phyloP scores from a whole-genome alignment of 2,888 invertebrate genomes.

The Habrosyne pyritoides region DNA sequence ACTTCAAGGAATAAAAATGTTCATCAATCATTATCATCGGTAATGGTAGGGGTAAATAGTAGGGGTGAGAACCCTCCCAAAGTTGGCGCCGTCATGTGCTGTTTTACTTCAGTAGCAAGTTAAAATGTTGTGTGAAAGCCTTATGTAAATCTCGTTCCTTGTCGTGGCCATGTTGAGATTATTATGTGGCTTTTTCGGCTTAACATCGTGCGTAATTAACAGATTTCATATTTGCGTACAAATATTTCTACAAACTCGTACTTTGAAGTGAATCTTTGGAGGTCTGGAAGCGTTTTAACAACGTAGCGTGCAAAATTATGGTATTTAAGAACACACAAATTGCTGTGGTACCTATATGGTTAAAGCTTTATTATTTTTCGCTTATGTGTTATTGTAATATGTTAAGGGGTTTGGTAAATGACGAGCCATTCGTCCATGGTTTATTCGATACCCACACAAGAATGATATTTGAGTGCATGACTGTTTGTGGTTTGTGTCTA shows the following conservation, averaged over 20 bases:
- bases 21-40: background rate
- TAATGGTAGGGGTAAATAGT: background rate
- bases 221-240: background rate
- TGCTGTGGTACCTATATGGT: too few relatives aligned
- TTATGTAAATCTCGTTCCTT: constrained; percentile 36
- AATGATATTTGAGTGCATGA: too few relatives aligned
- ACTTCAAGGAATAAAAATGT: background rate
- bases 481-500: too few relatives aligned
- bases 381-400: too few relatives aligned
- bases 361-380: too few relatives aligned
- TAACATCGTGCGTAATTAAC: background rate
- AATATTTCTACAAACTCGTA: background rate
- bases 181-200: background rate
- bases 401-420: too few relatives aligned
- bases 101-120: constrained; percentile 28
- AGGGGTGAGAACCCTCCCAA: constrained; percentile 8
- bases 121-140: constrained; percentile 33
- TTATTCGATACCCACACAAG: too few relatives aligned
- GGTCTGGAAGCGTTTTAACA: too few relatives aligned
- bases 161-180: background rate
- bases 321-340: too few relatives aligned
- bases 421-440: too few relatives aligned
- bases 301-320: background rate
- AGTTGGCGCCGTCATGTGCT: constrained; percentile 24
- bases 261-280: background rate